These are phyloP conservation scores for Amiota minor DNA, from an alignment of 2,888 invertebrate genomes.

Conservation along the genomic window DNA sequence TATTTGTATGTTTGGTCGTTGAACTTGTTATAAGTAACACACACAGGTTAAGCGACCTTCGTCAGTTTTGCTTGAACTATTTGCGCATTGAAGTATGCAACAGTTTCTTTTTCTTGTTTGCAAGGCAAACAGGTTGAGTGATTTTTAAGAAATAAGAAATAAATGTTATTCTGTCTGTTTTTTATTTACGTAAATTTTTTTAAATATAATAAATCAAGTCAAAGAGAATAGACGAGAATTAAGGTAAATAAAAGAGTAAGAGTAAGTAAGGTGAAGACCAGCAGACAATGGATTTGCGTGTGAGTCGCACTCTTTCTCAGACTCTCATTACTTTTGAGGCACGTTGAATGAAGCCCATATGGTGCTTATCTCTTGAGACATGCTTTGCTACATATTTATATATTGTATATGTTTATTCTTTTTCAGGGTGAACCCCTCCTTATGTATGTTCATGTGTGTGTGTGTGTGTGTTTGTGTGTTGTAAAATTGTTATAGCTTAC, in stretches of 20 bases:
- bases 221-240: too few relatives aligned
- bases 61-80: not conserved
- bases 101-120: not conserved
- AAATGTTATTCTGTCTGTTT: too few relatives aligned
- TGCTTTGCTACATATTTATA: too few relatives aligned
- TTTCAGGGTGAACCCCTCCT: too few relatives aligned
- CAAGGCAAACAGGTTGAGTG: too few relatives aligned
- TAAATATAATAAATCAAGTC: too few relatives aligned
- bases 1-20: not conserved
- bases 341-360: too few relatives aligned
- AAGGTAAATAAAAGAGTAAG: too few relatives aligned
- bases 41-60: slow-evolving; percentile 22
- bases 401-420: too few relatives aligned
- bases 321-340: not conserved
- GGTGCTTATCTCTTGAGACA: too few relatives aligned
- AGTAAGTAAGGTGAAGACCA: slow-evolving; percentile 50
- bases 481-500: not conserved
- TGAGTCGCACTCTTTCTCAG: slow-evolving; percentile 7
- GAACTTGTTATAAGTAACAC: slow-evolving; percentile 2
- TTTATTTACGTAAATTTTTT: too few relatives aligned
- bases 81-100: slow-evolving; percentile 48
- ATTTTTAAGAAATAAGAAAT: too few relatives aligned
- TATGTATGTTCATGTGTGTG: not conserved
- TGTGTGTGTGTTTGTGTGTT: not conserved
- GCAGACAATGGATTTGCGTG: slow-evolving; percentile 57